phyloP scores from a whole-genome alignment of 2,113 vertebrate species.

The Thinocorus orbignyianus region DNA sequence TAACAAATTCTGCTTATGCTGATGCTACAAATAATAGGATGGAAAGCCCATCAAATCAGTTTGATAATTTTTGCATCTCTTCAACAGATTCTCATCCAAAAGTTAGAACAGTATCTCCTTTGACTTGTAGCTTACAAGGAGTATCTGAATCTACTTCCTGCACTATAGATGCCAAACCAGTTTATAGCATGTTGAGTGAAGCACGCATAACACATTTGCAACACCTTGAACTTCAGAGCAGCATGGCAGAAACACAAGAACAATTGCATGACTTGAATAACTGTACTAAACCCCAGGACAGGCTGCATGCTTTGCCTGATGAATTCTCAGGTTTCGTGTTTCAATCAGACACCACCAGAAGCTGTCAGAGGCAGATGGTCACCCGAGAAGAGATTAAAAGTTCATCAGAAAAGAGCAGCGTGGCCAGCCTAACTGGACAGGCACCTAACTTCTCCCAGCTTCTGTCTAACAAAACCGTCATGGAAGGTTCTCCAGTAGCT shows the following conservation, averaged over 20 bases:
- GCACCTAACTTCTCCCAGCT: conserved; percentile 86
- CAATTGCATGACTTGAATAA: conserved; percentile 83
- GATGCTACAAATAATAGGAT: conserved; percentile 38
- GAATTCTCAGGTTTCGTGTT: conserved; percentile 75
- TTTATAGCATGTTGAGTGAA: conserved; percentile 59
- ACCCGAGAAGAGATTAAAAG: conserved; percentile 84
- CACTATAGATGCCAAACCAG: conserved; percentile 56
- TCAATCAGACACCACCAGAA: conserved; percentile 76
- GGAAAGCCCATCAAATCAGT: conserved; percentile 63
- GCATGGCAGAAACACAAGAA: conserved; percentile 71
- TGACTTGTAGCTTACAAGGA: conserved; percentile 67
- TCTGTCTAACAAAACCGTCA: conserved; percentile 85
- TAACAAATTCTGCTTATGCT: conserved; percentile 68
- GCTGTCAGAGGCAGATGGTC: conserved; percentile 77
- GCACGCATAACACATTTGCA: conserved; percentile 63
- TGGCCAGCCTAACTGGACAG: conserved; percentile 79
- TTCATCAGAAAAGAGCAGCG: conserved; percentile 78
- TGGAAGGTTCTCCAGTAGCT: conserved; percentile 91
- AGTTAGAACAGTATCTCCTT: conserved; percentile 69
- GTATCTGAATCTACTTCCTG: conserved; percentile 66
- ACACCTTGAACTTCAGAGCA: conserved; percentile 65
- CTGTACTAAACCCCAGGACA: conserved; percentile 73
- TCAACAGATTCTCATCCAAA: conserved; percentile 49
- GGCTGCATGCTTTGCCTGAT: conserved; percentile 81
- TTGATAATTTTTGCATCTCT: conserved; percentile 62